phyloP scores from a whole-genome alignment of 2,888 invertebrate genomes.

The Neoascia interrupta region DNA sequence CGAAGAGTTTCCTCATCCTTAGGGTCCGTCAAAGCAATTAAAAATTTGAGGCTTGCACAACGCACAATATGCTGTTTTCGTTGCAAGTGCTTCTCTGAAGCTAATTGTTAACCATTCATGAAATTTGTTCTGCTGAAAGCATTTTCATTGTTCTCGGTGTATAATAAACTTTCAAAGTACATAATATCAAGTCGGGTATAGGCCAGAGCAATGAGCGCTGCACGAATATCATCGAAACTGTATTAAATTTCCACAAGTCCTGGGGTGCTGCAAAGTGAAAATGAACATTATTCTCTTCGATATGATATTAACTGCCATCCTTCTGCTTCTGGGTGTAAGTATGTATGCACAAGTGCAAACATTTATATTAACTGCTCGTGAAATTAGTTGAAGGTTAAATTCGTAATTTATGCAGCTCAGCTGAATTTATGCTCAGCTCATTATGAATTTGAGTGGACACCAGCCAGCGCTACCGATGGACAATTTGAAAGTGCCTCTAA shows the following conservation, averaged over 20 bases:
- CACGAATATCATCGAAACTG: slow-evolving; percentile 10
- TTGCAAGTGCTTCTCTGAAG: too few species aligned
- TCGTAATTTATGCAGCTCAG: slow-evolving; percentile 2
- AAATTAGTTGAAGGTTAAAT: slow-evolving; percentile 11
- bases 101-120: slow-evolving; percentile 32
- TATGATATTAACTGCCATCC: not conserved
- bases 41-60: too few species aligned
- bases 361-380: slow-evolving; percentile 6
- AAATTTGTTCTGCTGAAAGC: slow-evolving; percentile 30
- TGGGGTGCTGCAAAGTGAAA: slow-evolving; percentile 28
- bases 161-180: slow-evolving; percentile 27
- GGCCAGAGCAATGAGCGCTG: too few species aligned
- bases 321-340: not conserved
- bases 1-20: not conserved
- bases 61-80: too few species aligned
- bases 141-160: not conserved
- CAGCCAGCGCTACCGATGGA: too few species aligned
- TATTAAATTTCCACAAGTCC: slow-evolving; percentile 40
- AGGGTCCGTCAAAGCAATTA: too few species aligned
- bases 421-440: too few species aligned
- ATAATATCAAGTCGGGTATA: too few species aligned
- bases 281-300: slow-evolving; percentile 25
- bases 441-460: too few species aligned
- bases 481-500: too few species aligned
- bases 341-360: too few species aligned